Evolutionary conservation across 2,888 invertebrate species (phyloP), one percentile per base, ranked within the genome.

Genomic region (Eristalis arbustorum): DNA sequence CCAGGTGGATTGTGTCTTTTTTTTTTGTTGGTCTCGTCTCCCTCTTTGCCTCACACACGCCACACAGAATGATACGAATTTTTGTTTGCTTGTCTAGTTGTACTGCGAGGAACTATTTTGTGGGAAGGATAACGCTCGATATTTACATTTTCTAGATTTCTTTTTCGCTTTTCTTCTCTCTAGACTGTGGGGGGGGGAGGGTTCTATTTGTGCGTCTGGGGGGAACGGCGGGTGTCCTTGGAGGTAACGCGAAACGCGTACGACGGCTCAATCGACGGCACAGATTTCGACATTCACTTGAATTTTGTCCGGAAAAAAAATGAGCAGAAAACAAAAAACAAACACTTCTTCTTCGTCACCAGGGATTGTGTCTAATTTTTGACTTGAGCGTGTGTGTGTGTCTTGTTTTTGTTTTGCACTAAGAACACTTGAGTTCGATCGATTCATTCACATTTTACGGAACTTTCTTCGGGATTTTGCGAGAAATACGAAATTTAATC

Each of bases 371-470:
- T 31, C 31, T 10, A 31, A 31, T 31, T 31, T 4, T 4, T 31
- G 4, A 4, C 31, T 8, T 25, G 25, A 3, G 25, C 25, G 5
- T 42, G 42, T 4, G 13, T 40, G 42, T 14, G 2, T 49, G 23
- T 18, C 18, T 72, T 67, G 37, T 34, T 64, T 56, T 49, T 66
- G 23, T 49, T 49, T 49, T n/a, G n/a, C 18, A 18, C 5, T 18
- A 18, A 18, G 8, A 49, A 49, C 49, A 49, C 49, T 11, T 14
- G 34, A 11, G 23, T 56, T 66, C n/a, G n/a, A 34, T 80, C 84
- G 84, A 77, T 81, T 81, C 72, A 85, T 81, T 85, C 84, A 85
- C 84, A 85, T 85, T 85, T 77, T 80, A 68, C 67, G 66, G 76
- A 40, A 71, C 31, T 68, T 22, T 75, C 68, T 77, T 49, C 66